These are phyloP conservation scores for Philonicus albiceps DNA, from an alignment of 2,888 invertebrate species.

Conservation along the genomic window DNA sequence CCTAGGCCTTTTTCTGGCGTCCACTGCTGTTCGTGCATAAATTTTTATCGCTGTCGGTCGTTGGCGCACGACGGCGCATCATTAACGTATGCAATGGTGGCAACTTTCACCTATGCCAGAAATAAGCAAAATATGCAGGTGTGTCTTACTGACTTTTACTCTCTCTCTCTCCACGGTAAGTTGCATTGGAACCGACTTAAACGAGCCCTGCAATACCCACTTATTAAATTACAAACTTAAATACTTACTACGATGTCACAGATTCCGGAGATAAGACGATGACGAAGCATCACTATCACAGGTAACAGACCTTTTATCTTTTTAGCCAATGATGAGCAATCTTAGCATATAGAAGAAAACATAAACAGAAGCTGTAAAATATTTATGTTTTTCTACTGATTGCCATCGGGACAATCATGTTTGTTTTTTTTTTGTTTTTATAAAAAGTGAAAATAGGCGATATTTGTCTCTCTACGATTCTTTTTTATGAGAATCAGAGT, in stretches of 20 bases:
- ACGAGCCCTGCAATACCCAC: background rate
- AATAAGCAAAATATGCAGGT: background rate
- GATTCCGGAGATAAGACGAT: background rate
- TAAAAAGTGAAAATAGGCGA: background rate
- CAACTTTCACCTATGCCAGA: constrained; percentile 19
- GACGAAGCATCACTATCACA: background rate
- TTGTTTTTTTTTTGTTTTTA: too few relatives aligned
- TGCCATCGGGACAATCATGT: background rate
- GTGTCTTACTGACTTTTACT: background rate
- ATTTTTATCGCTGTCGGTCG: background rate
- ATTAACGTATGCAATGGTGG: constrained; percentile 22
- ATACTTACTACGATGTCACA: background rate
- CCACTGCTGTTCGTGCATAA: background rate
- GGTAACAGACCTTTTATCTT: background rate
- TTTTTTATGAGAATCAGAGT: background rate
- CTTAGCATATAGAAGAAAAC: background rate
- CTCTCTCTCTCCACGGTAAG: background rate
- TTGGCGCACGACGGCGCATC: background rate
- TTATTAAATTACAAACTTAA: background rate
- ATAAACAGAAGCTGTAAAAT: background rate
- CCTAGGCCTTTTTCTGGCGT: background rate
- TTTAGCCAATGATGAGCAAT: background rate
- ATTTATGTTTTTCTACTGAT: background rate
- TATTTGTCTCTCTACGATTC: background rate
- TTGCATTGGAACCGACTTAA: background rate